Conservation (phyloP, 2,113 vertebrate species). For the Python bivittatus region DNA sequence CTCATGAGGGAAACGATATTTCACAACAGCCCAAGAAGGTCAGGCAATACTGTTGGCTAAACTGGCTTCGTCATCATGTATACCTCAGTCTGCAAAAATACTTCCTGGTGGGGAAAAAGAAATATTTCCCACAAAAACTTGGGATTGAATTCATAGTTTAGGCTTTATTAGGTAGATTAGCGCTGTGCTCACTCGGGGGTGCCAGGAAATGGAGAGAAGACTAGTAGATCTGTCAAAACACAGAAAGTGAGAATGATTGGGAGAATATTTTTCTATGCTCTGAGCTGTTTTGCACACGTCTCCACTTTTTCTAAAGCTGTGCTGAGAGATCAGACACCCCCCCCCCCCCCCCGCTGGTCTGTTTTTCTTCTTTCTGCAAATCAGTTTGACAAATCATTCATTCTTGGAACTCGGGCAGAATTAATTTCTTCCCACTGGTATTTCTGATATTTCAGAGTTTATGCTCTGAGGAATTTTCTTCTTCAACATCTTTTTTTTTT, state of each 20-base stretch:
- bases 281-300: slow-evolving; percentile 44
- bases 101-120: slow-evolving; percentile 34
- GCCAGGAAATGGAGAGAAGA: not conserved
- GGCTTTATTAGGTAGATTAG: slow-evolving; percentile 18
- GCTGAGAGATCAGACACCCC: slow-evolving; percentile 32
- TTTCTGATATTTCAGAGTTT: slow-evolving; percentile 65
- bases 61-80: slow-evolving; percentile 37
- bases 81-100: slow-evolving; percentile 19
- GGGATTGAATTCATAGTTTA: slow-evolving; percentile 19
- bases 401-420: slow-evolving; percentile 45
- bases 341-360: too few species aligned
- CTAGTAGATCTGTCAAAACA: not conserved
- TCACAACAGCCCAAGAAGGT: slow-evolving; percentile 12
- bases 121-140: slow-evolving; percentile 27
- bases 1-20: not conserved
- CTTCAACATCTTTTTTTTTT: slow-evolving; percentile 8
- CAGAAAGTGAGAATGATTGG: not conserved
- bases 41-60: slow-evolving; percentile 33
- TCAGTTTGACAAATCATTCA: slow-evolving; percentile 52
- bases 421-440: slow-evolving; percentile 50
- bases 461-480: not conserved
- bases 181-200: slow-evolving; percentile 2
- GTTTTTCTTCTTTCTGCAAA: slow-evolving; percentile 54
- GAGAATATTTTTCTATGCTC: not conserved
- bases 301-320: slow-evolving; percentile 10